Conservation (phyloP, 2,888 invertebrate species). For the Lacanobia oleracea region DNA sequence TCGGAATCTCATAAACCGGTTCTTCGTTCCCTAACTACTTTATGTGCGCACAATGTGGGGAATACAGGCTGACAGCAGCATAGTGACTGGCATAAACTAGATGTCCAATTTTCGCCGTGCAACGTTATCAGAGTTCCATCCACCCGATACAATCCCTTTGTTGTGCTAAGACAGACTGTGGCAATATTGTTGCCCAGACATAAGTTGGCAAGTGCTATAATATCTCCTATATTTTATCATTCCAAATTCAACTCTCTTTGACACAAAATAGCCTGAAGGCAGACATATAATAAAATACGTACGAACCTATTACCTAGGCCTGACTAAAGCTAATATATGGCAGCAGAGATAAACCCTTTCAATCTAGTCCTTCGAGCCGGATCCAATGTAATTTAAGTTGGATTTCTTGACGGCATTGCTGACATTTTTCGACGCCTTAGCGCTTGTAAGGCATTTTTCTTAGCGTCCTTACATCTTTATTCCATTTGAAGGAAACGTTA, state of each 20-base stretch:
- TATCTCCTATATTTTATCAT: conserved; percentile 8
- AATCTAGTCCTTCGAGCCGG: conserved; percentile 58
- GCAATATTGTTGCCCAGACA: conserved; percentile 32
- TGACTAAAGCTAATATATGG: conserved; percentile 64
- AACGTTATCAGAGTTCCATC: conserved; percentile 20
- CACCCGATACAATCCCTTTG: conserved; percentile 45
- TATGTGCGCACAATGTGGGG: conserved; percentile 1
- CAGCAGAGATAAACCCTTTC: conserved; percentile 60
- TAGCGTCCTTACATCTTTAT: conserved; percentile 34
- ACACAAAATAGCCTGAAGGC: conserved; percentile 37
- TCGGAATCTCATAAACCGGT: background rate
- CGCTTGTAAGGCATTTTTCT: conserved; percentile 45
- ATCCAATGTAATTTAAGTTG: conserved; percentile 65
- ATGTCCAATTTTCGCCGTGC: conserved; percentile 39
- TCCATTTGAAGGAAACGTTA: conserved; percentile 59
- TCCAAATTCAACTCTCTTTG: conserved; percentile 21
- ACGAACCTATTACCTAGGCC: conserved; percentile 54
- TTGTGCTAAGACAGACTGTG: conserved; percentile 31
- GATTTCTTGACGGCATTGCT: conserved; percentile 46
- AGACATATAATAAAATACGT: conserved; percentile 50
- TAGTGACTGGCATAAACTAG: conserved; percentile 31
- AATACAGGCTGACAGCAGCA: conserved; percentile 23
- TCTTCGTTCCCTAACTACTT: conserved; percentile 5
- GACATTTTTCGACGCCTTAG: conserved; percentile 28
- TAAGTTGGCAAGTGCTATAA: background rate